Conservation (phyloP, 2,797 vertebrate genomes). For the Falco biarmicus region DNA sequence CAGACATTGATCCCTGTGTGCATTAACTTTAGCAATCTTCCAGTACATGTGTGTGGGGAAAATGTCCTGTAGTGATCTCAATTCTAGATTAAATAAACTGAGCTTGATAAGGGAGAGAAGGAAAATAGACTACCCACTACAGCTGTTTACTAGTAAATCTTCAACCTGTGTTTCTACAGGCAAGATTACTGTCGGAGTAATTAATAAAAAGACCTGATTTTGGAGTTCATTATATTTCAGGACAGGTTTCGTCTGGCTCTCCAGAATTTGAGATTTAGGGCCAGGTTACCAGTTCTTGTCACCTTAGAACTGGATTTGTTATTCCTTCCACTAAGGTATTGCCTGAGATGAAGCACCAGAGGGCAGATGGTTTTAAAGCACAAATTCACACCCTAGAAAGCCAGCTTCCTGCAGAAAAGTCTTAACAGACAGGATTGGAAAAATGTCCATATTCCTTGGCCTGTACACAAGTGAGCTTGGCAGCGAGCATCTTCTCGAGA, state of each 20-base stretch:
- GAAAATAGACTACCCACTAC: not conserved
- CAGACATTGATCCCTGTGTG: not conserved
- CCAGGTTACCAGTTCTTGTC: not conserved
- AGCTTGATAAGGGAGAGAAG: not conserved
- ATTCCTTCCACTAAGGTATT: not conserved
- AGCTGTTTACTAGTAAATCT: not conserved
- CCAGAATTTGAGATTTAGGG: not conserved
- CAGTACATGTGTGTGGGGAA: not conserved
- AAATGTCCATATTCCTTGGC: not conserved
- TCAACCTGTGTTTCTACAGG: not conserved
- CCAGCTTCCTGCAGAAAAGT: not conserved
- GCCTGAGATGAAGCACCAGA: not conserved
- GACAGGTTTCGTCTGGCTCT: not conserved
- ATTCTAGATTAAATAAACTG: not conserved
- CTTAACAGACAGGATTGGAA: slow-evolving; percentile 5
- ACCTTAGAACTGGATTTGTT: not conserved
- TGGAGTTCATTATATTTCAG: not conserved
- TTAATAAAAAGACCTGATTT: not conserved
- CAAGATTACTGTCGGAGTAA: not conserved
- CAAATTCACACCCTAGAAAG: not conserved
- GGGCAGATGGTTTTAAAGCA: slow-evolving; percentile 26
- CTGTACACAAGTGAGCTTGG: not conserved
- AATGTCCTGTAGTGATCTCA: not conserved
- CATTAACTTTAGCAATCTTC: not conserved
- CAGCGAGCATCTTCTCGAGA: not conserved